A percentile compares a stretch with the other conserved stretches of the same genome.
Evolutionary conservation across 1,140 invertebrate species (phyloP).

Genomic region (Scaptomyza pallida): DNA sequence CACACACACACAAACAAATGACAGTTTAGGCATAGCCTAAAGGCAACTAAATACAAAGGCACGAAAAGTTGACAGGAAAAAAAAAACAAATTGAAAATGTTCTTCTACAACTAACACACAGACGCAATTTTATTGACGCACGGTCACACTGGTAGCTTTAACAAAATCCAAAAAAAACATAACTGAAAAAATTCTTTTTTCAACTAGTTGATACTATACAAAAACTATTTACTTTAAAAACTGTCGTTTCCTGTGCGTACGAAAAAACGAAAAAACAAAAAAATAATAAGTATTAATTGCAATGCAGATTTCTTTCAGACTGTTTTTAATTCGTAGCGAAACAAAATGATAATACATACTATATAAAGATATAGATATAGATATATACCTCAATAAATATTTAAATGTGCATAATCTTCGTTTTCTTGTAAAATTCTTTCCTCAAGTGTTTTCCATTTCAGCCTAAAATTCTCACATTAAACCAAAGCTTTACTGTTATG

Average conservation of each 20-base stretch:
- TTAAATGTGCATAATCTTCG: constrained; percentile 25
- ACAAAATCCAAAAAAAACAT: not conserved
- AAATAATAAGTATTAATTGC: constrained; percentile 6
- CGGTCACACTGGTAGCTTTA: constrained; percentile 37
- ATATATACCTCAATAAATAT: constrained; percentile 25
- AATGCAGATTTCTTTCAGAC: constrained; percentile 3
- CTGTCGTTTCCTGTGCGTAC: constrained; percentile 1
- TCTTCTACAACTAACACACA: constrained; percentile 14
- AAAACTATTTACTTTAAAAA: constrained; percentile 6
- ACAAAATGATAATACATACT: not conserved
- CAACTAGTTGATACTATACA: constrained; percentile 1
- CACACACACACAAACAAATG: not conserved
- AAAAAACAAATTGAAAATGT: constrained; percentile 1
- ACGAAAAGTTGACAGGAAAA: constrained; percentile 13
- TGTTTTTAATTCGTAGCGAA: constrained; percentile 2
- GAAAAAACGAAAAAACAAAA: not conserved
- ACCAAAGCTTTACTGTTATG: constrained; percentile 13
- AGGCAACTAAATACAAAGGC: not conserved
- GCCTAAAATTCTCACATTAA: not conserved
- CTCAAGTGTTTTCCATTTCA: not conserved
- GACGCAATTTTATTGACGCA: constrained; percentile 16
- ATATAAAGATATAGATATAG: not conserved
- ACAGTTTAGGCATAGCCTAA: constrained; percentile 20
- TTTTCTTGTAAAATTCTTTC: not conserved
- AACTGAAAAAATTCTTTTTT: constrained; percentile 11